Evolutionary conservation across 2,113 vertebrate genomes (phyloP).

Genomic region (Gila orcuttii): DNA sequence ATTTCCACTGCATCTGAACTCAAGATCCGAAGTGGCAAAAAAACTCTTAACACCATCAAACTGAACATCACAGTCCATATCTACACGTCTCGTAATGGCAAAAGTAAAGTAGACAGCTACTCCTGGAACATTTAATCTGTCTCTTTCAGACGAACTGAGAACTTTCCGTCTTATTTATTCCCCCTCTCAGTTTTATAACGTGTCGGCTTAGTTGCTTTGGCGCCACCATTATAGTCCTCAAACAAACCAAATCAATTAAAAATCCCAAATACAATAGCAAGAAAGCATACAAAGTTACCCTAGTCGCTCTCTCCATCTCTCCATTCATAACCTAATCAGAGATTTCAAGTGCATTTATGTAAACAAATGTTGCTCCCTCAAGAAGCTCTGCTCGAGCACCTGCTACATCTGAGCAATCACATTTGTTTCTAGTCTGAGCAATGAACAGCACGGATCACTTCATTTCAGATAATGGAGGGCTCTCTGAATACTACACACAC

Average conservation of each 20-base stretch:
- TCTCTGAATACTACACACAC: background rate
- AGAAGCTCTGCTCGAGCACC: background rate
- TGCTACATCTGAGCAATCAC: conserved; percentile 17
- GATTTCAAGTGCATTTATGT: background rate
- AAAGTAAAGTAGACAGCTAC: conserved; percentile 18
- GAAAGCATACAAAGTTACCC: background rate
- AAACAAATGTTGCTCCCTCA: background rate
- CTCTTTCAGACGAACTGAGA: background rate
- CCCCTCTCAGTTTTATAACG: background rate
- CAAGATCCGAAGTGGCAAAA: conserved; percentile 1
- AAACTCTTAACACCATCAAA: conserved; percentile 33
- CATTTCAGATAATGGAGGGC: conserved; percentile 15
- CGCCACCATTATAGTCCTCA: background rate
- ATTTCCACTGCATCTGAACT: conserved; percentile 24
- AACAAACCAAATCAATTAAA: conserved; percentile 2
- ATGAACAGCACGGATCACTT: conserved; percentile 8
- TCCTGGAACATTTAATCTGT: conserved; percentile 22
- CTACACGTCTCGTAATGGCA: background rate
- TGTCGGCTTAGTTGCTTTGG: background rate
- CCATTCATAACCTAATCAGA: conserved; percentile 22
- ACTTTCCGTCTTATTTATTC: background rate
- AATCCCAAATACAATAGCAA: background rate
- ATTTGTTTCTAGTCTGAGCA: conserved; percentile 22
- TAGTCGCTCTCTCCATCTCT: conserved; percentile 1
- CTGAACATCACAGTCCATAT: conserved; percentile 1